Percentiles rank a stretch among this genome's conserved stretches.
phyloP scores from a whole-genome alignment of 2,888 invertebrate genomes.

The Rutpela maculata region DNA sequence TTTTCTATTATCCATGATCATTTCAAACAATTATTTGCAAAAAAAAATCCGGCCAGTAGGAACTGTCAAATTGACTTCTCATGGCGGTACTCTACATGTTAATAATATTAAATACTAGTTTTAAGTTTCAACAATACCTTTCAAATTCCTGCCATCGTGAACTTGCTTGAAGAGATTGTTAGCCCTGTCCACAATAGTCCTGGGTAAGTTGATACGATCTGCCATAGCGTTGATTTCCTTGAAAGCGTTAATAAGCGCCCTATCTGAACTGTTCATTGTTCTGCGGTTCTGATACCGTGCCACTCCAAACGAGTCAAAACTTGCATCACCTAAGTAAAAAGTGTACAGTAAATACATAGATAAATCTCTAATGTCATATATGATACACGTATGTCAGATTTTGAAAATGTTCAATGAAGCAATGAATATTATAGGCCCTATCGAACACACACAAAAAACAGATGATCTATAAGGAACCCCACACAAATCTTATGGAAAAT shows the following conservation, averaged over 20 bases:
- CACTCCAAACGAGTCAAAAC: constrained; percentile 91
- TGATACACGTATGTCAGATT: too few relatives aligned
- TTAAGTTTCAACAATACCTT: constrained; percentile 77
- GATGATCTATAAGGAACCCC: too few relatives aligned
- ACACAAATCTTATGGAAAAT: not conserved
- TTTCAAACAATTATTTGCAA: too few relatives aligned
- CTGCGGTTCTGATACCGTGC: constrained; percentile 85
- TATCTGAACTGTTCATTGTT: constrained; percentile 94
- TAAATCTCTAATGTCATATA: not conserved
- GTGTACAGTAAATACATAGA: not conserved
- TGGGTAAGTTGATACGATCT: constrained; percentile 96
- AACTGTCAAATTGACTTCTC: too few relatives aligned
- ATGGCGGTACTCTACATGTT: too few relatives aligned
- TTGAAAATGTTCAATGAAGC: too few relatives aligned
- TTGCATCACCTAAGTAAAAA: constrained; percentile 79
- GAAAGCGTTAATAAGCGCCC: constrained; percentile 96
- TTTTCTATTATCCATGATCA: too few relatives aligned
- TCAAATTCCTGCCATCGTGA: constrained; percentile 95
- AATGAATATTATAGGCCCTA: too few relatives aligned
- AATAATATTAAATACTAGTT: not conserved
- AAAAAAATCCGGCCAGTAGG: too few relatives aligned
- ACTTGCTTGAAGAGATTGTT: constrained; percentile 99
- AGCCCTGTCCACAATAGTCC: constrained; percentile 97
- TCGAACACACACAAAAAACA: too few relatives aligned
- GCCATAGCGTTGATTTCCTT: constrained; percentile 99